Evolutionary conservation across 2,888 invertebrate species (phyloP), one percentile per base, ranked within the genome.

Genomic region (Chrysolina americana): DNA sequence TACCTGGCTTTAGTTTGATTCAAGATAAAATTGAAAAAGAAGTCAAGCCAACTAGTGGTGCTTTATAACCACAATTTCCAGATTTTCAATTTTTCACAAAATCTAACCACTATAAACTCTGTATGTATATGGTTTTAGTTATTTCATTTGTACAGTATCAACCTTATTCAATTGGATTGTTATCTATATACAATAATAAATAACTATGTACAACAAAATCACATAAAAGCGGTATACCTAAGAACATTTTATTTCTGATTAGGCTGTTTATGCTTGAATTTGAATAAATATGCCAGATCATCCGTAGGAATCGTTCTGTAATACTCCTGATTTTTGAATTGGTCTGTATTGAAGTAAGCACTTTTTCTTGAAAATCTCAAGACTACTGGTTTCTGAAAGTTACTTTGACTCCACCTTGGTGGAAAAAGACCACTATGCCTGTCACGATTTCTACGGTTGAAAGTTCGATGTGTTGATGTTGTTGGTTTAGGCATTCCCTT

Each of bases 261-360:
- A n/a, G 70, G 73, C 63, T 81, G 81, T 81, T 80, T 80, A 59
- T 82, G 78, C 76, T 81, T 84, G 73, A 82, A 78, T 17, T 85
- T 86, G 76, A 86, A 86, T 71, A 86, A 81, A 78, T 83, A 85
- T 15, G 84, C 85, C 41, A 86, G 81, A 75, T 86, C 86, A 71
- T 86, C 83, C 48, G 80, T 78, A 0, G 85, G 85, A 6, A 86
- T 78, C 59, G 86, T 80, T 73, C 86, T 81, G 80, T 86, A 86
- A 75, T 84, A 84, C 59, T 81, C 80, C 23, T 81, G 79, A 65
- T 81, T 81, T 75, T 81, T 79, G 70, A 84, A 79, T 70, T 82
- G 80, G 50, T 80, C 78, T 23, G 74, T 77, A 74, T 83, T 81
- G 17, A 83, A 63, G 64, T 79, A 77, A 28, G 80, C 77, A 66